Conservation (phyloP, 2,113 vertebrate genomes). For the Upupa epops region DNA sequence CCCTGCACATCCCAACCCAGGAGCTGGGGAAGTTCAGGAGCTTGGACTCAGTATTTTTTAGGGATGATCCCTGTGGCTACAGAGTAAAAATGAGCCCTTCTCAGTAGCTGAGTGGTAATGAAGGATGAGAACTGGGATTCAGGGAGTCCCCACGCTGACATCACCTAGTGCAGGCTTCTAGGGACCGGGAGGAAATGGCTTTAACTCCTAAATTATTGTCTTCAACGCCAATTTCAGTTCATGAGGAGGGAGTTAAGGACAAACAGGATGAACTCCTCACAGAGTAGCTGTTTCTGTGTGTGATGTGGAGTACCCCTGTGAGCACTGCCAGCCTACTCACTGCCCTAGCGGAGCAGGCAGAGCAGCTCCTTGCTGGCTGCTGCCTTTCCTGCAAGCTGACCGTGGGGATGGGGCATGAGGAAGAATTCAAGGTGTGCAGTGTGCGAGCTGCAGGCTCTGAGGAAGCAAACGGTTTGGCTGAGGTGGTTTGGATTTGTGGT, state of each 20-base stretch:
- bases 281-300: neutral
- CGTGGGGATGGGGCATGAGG: neutral
- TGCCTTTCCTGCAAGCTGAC: neutral
- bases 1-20: neutral
- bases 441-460: neutral
- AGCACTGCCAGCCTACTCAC: neutral
- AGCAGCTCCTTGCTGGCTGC: neutral
- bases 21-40: neutral
- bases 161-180: neutral
- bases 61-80: neutral
- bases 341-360: neutral
- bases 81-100: neutral
- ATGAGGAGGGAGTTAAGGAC: neutral
- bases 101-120: neutral
- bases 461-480: constrained; percentile 20
- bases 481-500: neutral
- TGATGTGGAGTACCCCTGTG: neutral
- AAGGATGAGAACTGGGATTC: neutral
- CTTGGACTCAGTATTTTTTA: neutral
- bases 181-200: neutral
- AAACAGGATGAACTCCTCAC: neutral
- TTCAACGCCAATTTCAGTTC: neutral
- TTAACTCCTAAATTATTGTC: neutral
- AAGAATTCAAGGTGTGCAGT: neutral
- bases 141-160: neutral